Evolutionary conservation across 2,888 invertebrate genomes (phyloP), one percentile per base, ranked within the genome.

Genomic region (Archips xylosteana): DNA sequence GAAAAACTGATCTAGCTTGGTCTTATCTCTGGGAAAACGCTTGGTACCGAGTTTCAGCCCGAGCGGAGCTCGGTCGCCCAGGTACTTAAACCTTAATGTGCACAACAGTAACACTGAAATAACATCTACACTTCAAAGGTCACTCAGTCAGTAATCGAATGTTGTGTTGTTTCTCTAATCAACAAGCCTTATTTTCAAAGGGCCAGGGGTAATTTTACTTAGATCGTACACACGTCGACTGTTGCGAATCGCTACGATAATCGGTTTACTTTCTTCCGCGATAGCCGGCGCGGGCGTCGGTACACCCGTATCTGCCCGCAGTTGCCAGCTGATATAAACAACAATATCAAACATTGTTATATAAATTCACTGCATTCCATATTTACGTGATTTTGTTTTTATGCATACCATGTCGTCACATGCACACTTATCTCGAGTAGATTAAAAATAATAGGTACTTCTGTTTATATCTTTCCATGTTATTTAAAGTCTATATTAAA

Each of bases 201-300:
- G 62, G 23, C 62, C 23, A 12, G 42, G 10, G 61, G 61, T 62
- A 15, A 4, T 61, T 42, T 59, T 12, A 13, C 34, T 12, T 36
- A 60, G 1, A 36, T 8, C 51, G 51, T 6, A 42, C 62, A 42
- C 62, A 42, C 10, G 39, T 42, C 39, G 47, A 32, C 13, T 45
- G 9, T 54, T 39, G 32, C 4, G 42, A 42, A 42, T 66, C 9
- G 61, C 51, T 42, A 36, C 32, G 32, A 32, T 23, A 12, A 57
- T 32, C 32, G 57, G 32, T 57, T 57, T 32, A 32, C 32, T 32
- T 32, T 32, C 61, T 67, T 62, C 61, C 45, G 15, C 36, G 54
- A 67, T 72, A 72, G 60, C 1, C 65, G 34, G 59, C 59, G 70
- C 64, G 3, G 32, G 57, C 57, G 64, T 64, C 45, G 47, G 42